Conservation (phyloP, 2,888 invertebrate species). For the Nudaria mundana region DNA sequence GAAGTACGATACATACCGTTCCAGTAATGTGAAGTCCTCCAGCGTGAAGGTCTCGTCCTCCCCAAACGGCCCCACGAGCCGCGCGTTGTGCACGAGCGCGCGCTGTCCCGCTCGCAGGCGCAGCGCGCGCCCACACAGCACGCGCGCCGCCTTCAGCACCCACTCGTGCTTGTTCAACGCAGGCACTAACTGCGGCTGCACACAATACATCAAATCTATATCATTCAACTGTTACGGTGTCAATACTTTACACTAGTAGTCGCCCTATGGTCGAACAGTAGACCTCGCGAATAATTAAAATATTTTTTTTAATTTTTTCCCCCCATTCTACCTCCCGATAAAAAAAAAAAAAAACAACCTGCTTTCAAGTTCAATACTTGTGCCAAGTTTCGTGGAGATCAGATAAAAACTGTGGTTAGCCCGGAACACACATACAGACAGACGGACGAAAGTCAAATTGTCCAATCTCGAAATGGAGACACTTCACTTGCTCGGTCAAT, state of each 20-base stretch:
- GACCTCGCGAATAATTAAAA: too few species aligned
- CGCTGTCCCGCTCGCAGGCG: slow-evolving; percentile 84
- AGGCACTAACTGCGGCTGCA: slow-evolving; percentile 74
- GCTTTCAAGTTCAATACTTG: too few species aligned
- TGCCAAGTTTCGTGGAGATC: too few species aligned
- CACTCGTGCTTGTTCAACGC: slow-evolving; percentile 82
- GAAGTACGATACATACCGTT: slow-evolving; percentile 85
- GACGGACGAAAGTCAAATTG: too few species aligned
- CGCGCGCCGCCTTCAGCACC: slow-evolving; percentile 84
- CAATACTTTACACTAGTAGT: not conserved
- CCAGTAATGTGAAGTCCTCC: slow-evolving; percentile 95
- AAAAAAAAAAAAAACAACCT: too few species aligned
- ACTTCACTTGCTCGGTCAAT: too few species aligned
- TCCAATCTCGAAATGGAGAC: too few species aligned
- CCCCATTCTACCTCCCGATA: too few species aligned
- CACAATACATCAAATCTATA: not conserved
- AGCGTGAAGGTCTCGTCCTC: slow-evolving; percentile 87
- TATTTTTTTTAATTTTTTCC: too few species aligned
- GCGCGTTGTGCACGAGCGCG: slow-evolving; percentile 93
- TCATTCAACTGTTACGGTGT: not conserved
- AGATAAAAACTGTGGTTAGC: too few species aligned
- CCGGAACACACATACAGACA: too few species aligned
- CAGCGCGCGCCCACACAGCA: slow-evolving; percentile 87
- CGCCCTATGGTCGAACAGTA: too few species aligned
- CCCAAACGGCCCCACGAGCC: slow-evolving; percentile 91